These are phyloP conservation scores for Eremobia ochroleuca DNA, from an alignment of 2,888 invertebrate genomes.

Conservation along the genomic window DNA sequence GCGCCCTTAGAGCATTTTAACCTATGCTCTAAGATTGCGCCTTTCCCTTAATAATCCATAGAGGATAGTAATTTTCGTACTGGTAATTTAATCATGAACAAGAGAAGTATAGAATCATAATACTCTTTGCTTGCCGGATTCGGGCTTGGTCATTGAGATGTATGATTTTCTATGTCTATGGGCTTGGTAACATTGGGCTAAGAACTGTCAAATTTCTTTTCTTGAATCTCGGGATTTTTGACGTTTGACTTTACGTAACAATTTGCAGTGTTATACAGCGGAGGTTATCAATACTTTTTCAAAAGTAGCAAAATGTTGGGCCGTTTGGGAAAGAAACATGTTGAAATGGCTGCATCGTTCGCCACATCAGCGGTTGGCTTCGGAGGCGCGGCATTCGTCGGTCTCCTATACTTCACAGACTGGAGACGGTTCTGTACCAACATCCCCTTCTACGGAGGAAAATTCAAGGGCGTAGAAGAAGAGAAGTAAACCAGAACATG, in stretches of 20 bases:
- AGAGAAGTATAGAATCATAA: too few relatives aligned
- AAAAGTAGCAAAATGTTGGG: constrained; percentile 77
- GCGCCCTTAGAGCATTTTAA: too few relatives aligned
- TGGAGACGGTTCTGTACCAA: constrained; percentile 94
- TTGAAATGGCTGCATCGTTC: constrained; percentile 89
- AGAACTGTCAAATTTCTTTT: not conserved
- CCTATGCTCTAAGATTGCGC: too few relatives aligned
- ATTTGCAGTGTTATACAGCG: not conserved
- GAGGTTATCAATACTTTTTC: not conserved
- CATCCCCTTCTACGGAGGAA: constrained; percentile 94
- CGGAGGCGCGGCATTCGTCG: constrained; percentile 92
- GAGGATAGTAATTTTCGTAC: not conserved
- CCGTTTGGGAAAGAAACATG: constrained; percentile 92
- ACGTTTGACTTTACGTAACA: constrained; percentile 70
- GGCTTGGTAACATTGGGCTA: too few relatives aligned
- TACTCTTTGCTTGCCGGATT: too few relatives aligned
- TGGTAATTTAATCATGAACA: not conserved
- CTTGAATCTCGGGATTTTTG: not conserved
- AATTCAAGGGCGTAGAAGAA: constrained; percentile 91
- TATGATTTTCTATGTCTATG: too few relatives aligned
- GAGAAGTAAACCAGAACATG: constrained; percentile 66
- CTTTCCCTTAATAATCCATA: too few relatives aligned
- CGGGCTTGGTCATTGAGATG: too few relatives aligned
- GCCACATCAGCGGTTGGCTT: constrained; percentile 92
- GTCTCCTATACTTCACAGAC: constrained; percentile 94